Percentiles rank a stretch among this genome's conserved stretches.
These are phyloP conservation scores for Spilogale gracilis DNA, from an alignment of 2,113 vertebrate species.

Conservation along the genomic window DNA sequence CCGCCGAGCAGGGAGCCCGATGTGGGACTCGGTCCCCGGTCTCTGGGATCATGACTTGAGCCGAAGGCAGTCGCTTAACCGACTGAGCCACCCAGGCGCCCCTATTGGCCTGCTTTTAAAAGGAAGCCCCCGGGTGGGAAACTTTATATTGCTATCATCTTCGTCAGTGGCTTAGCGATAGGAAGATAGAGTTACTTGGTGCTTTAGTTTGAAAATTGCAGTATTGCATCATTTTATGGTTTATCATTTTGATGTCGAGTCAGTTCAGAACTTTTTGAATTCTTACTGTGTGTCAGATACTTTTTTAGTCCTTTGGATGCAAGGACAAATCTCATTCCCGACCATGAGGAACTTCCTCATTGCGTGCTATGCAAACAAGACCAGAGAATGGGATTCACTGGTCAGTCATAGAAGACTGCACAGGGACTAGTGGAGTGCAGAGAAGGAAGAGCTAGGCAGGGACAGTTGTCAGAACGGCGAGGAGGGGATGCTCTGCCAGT, in stretches of 20 bases:
- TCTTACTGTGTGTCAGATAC: background rate
- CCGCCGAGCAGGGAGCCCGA: too few relatives aligned
- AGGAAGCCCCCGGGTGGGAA: background rate
- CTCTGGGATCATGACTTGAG: too few relatives aligned
- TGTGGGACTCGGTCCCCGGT: too few relatives aligned
- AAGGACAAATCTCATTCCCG: background rate
- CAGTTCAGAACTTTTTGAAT: conserved; percentile 14
- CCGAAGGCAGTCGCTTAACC: too few relatives aligned
- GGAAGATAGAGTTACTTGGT: background rate
- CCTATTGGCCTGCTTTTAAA: background rate
- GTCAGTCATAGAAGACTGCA: background rate
- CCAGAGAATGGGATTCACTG: background rate
- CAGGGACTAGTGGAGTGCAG: background rate
- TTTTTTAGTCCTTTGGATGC: background rate
- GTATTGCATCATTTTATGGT: background rate
- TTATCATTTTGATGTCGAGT: conserved; percentile 45
- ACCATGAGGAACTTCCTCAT: conserved; percentile 54
- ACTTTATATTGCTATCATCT: background rate
- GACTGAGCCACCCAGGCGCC: too few relatives aligned
- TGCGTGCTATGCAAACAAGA: background rate
- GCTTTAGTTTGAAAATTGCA: conserved; percentile 24
- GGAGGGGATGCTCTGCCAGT: background rate
- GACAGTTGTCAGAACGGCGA: background rate
- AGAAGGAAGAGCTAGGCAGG: background rate
- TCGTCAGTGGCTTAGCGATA: background rate